Evolutionary conservation across 1,140 invertebrate species (phyloP).

Genomic region (Pseudomyrmex gracilis): DNA sequence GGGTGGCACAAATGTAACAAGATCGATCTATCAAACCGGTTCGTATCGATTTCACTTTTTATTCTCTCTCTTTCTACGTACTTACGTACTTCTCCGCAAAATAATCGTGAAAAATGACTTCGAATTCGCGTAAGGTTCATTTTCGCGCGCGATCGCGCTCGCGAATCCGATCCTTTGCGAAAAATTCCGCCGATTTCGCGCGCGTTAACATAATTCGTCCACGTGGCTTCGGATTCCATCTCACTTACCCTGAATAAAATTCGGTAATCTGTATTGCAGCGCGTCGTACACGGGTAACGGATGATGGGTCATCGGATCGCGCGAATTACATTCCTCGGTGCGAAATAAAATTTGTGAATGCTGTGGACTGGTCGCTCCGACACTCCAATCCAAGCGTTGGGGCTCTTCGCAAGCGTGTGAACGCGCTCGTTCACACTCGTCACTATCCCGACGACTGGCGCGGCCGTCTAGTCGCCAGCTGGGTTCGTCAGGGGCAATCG

Average conservation of each 20-base stretch:
- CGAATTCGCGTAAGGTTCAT: neutral
- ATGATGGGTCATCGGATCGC: constrained; percentile 71
- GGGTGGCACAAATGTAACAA: neutral
- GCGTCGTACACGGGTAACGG: constrained; percentile 73
- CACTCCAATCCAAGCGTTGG: constrained; percentile 82
- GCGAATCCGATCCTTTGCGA: neutral
- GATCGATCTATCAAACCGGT: neutral
- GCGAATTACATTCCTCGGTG: constrained; percentile 83
- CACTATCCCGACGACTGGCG: constrained; percentile 69
- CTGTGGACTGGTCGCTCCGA: constrained; percentile 83
- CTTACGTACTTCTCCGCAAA: too few species aligned
- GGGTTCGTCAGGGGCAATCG: neutral
- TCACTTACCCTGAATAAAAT: constrained; percentile 61
- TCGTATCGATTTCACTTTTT: neutral
- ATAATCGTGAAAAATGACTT: neutral
- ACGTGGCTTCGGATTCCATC: constrained; percentile 16
- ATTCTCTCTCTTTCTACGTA: too few species aligned
- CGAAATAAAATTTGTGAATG: constrained; percentile 60
- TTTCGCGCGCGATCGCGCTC: neutral
- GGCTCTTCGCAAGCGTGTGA: constrained; percentile 69
- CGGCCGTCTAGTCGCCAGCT: constrained; percentile 55
- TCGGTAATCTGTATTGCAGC: constrained; percentile 57
- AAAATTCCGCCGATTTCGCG: neutral
- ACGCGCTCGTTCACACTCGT: too few species aligned
- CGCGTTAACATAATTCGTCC: neutral